Evolutionary conservation across 2,888 invertebrate species (phyloP).

Genomic region (Erpobdella octoculata): DNA sequence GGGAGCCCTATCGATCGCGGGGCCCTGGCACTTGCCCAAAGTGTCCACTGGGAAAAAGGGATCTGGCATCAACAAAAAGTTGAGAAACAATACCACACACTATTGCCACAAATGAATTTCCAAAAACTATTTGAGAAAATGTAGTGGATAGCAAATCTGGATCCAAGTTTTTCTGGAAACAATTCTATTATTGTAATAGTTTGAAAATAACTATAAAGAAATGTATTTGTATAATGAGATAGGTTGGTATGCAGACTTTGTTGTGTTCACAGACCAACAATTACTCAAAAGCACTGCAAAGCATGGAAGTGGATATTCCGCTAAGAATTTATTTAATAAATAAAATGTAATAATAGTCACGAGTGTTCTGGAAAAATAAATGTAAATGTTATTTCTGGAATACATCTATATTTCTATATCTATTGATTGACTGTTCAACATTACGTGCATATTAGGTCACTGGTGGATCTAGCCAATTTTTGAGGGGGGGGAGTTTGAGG

Average conservation of each 20-base stretch:
- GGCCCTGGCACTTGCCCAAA: too few species aligned
- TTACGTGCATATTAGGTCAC: too few species aligned
- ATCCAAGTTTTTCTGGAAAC: not conserved
- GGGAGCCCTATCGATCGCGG: too few species aligned
- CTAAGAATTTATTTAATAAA: constrained; percentile 54
- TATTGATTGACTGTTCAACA: too few species aligned
- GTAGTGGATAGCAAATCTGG: not conserved
- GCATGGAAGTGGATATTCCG: constrained; percentile 55
- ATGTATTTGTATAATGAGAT: not conserved
- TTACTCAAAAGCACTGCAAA: constrained; percentile 56
- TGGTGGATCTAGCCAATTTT: too few species aligned
- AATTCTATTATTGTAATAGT: not conserved
- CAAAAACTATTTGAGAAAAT: constrained; percentile 54
- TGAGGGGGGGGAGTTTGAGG: too few species aligned
- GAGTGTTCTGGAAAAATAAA: too few species aligned
- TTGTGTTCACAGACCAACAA: constrained; percentile 56
- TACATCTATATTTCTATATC: too few species aligned
- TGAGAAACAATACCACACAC: constrained; percentile 55
- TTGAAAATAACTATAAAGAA: not conserved
- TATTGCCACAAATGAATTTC: constrained; percentile 56
- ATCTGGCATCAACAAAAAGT: constrained; percentile 54
- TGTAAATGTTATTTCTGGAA: too few species aligned
- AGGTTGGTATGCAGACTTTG: constrained; percentile 45
- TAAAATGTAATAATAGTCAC: constrained; percentile 53
- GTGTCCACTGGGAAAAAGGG: too few species aligned